Evolutionary conservation across 1,140 invertebrate species (phyloP).

Genomic region (Nasonia vitripennis): DNA sequence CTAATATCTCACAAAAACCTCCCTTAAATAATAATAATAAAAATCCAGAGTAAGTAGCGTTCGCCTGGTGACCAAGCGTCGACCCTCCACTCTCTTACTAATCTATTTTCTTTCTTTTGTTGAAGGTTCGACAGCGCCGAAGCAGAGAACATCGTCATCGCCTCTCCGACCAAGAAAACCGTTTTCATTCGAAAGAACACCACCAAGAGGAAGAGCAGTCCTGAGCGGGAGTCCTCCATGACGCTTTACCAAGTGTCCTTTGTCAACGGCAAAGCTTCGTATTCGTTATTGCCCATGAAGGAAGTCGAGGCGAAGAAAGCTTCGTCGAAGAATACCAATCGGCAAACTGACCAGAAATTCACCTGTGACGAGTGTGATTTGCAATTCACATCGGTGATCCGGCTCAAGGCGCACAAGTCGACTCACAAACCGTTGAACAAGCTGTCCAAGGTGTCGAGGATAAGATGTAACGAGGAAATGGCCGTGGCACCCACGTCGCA

Average conservation of each 20-base stretch:
- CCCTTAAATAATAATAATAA: slow-evolving; percentile 27
- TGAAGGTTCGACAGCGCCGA: slow-evolving; percentile 50
- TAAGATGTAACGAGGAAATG: neutral
- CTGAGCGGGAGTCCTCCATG: slow-evolving; percentile 10
- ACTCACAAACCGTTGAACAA: slow-evolving; percentile 52
- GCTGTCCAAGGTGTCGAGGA: slow-evolving; percentile 17
- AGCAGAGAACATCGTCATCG: neutral
- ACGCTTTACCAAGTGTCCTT: slow-evolving; percentile 38
- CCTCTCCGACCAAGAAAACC: neutral
- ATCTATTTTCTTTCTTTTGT: slow-evolving; percentile 52
- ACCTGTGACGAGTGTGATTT: slow-evolving; percentile 64
- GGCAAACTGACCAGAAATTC: neutral
- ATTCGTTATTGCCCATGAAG: slow-evolving; percentile 34
- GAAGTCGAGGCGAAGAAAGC: neutral
- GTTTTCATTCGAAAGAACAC: neutral
- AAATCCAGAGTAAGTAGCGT: slow-evolving; percentile 62
- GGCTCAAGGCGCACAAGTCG: slow-evolving; percentile 64
- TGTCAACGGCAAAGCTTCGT: slow-evolving; percentile 38
- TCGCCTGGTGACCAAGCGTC: slow-evolving; percentile 16
- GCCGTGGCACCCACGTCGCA: neutral
- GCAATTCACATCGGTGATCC: slow-evolving; percentile 62
- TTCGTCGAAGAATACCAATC: neutral
- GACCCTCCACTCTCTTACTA: slow-evolving; percentile 23
- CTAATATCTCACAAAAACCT: neutral
- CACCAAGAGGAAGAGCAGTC: neutral